These are phyloP conservation scores for Quiscalus mexicanus DNA, from an alignment of 2,113 vertebrate species.

Conservation along the genomic window DNA sequence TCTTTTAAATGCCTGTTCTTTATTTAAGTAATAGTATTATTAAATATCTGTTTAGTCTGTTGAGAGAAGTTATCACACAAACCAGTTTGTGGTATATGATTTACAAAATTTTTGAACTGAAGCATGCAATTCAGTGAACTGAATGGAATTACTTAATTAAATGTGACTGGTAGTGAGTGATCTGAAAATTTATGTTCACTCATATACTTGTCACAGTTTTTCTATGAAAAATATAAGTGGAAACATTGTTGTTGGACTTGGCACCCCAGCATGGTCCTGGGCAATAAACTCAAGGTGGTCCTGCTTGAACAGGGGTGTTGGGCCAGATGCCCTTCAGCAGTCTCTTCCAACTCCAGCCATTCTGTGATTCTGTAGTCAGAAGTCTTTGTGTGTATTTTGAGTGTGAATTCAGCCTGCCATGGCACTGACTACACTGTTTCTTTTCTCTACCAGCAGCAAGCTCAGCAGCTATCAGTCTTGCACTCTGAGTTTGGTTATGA, in stretches of 20 bases:
- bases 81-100: background rate
- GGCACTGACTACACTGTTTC: background rate
- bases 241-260: background rate
- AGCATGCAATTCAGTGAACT: background rate
- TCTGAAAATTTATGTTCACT: background rate
- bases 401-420: background rate
- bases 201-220: background rate
- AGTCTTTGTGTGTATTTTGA: background rate
- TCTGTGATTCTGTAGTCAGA: background rate
- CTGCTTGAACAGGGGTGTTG: background rate
- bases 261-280: background rate
- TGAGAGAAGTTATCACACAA: background rate
- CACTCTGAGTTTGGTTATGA: background rate
- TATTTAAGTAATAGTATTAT: background rate
- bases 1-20: background rate
- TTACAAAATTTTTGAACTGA: background rate
- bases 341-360: background rate
- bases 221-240: background rate
- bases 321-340: background rate
- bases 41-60: background rate
- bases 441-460: background rate
- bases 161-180: background rate
- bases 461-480: background rate
- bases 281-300: background rate
- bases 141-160: background rate